Conservation (phyloP, 1,140 invertebrate species). For the Caerostris darwini region DNA sequence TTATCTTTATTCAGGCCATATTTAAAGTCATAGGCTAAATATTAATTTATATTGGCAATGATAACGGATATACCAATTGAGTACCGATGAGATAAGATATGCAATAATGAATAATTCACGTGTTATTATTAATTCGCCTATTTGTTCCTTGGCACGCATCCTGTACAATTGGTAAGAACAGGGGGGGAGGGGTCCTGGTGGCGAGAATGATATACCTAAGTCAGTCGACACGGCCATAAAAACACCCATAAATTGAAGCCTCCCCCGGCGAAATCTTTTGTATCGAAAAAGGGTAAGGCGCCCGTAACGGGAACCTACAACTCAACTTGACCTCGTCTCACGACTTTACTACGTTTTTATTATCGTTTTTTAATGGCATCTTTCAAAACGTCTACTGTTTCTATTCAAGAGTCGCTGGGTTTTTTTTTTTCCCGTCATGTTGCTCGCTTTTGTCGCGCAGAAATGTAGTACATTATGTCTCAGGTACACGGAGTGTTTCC, state of each 20-base stretch:
- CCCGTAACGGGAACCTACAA: slow-evolving; percentile 63
- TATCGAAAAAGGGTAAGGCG: slow-evolving; percentile 74
- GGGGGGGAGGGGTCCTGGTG: background rate
- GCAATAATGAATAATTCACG: too few species aligned
- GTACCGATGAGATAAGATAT: too few species aligned
- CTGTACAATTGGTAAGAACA: background rate
- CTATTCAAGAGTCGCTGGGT: background rate
- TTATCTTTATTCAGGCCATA: too few species aligned
- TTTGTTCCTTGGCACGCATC: background rate
- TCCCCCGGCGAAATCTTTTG: slow-evolving; percentile 73
- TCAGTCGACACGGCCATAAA: slow-evolving; percentile 72
- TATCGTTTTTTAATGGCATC: slow-evolving; percentile 73
- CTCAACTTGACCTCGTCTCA: slow-evolving; percentile 62
- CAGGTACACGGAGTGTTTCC: background rate
- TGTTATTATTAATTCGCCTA: background rate
- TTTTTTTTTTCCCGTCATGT: background rate
- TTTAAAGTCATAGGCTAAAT: too few species aligned
- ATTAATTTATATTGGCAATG: too few species aligned
- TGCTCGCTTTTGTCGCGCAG: slow-evolving; percentile 46
- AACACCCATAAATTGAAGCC: slow-evolving; percentile 70
- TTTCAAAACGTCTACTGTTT: slow-evolving; percentile 61
- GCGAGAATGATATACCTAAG: slow-evolving; percentile 72
- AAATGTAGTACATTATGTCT: slow-evolving; percentile 27
- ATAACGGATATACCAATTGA: too few species aligned
- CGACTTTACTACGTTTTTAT: slow-evolving; percentile 63